Evolutionary conservation across 2,888 invertebrate genomes (phyloP), one percentile per base, ranked within the genome.

Genomic region (Elmis aenea): DNA sequence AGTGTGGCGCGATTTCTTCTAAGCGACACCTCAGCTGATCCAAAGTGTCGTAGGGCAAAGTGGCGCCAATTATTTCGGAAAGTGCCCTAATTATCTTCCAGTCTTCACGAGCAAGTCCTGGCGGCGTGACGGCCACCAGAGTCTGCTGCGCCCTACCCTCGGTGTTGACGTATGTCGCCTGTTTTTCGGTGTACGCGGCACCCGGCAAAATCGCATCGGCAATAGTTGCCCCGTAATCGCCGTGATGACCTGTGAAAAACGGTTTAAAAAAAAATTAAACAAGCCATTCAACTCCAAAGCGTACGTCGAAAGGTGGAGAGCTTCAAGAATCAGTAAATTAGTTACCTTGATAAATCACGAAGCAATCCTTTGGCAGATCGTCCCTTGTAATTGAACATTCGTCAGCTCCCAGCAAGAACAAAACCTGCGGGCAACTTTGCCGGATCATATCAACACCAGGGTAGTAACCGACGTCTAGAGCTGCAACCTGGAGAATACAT

Each of bases 11-110:
- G 24, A 96, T 71, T 64, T 95, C 81, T 46, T 77, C 77, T 54
- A 99, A 73, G 16, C 97, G 79, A 32, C 72, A 71, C 46, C 96
- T 78, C 6, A 99, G 71, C 58, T 92, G 88, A 52, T 83, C 77
- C 51, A 95, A 68, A 36, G 73, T 83, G 64, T 96, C 95, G 66
- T 97, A 99, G 0, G 92, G 88, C 37, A 69, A 50, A 39, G 57
- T 70, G 12, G 56, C 62, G 36, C 79, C 80, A 5, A 75, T 60
- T 59, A 96, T 89, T 74, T 99, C 96, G 0, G 96, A 94, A 5
- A 99, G 71, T 1, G 99, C 99, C 44, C 99, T 80, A 52, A 99
- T 78, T 52, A 99, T 92, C 74, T 97, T 97, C 99, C 99, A 99
- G 71, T 97, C 96, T 58, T 92, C 92, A 30, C 96, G 76, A 0